These are phyloP conservation scores for Heteromurus nitidus DNA, from an alignment of 2,888 invertebrate genomes.

Conservation along the genomic window DNA sequence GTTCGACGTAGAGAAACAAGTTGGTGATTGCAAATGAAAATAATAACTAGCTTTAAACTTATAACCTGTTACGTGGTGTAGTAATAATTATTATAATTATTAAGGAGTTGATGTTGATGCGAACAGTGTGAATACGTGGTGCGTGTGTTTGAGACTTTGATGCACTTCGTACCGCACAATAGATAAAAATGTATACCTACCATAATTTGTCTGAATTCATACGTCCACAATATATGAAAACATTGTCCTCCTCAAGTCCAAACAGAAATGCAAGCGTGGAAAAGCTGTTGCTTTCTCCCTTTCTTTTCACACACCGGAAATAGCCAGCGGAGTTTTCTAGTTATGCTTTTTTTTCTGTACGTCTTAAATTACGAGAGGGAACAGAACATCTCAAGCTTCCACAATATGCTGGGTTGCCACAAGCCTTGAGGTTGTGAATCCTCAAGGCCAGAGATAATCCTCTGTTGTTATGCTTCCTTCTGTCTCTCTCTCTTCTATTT, in stretches of 20 bases:
- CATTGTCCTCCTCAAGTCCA: too few relatives aligned
- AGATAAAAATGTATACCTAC: neutral
- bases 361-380: slow-evolving; percentile 12
- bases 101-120: too few relatives aligned
- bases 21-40: too few relatives aligned
- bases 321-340: slow-evolving; percentile 27
- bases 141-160: too few relatives aligned
- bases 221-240: too few relatives aligned
- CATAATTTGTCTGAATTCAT: slow-evolving; percentile 10
- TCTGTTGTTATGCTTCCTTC: slow-evolving; percentile 34
- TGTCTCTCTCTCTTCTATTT: slow-evolving; percentile 33
- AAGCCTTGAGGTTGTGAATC: slow-evolving; percentile 52
- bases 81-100: too few relatives aligned
- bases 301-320: slow-evolving; percentile 12
- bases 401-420: slow-evolving; percentile 29
- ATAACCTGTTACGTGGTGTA: too few relatives aligned
- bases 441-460: slow-evolving; percentile 56
- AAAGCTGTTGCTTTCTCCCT: slow-evolving; percentile 43
- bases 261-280: too few relatives aligned
- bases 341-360: slow-evolving; percentile 23
- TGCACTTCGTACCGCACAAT: neutral
- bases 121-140: too few relatives aligned
- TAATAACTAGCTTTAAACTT: too few relatives aligned
- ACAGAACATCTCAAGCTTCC: neutral
- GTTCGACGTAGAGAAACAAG: too few relatives aligned